phyloP scores from a whole-genome alignment of 1,140 invertebrate genomes.

The Metopolophium dirhodum region DNA sequence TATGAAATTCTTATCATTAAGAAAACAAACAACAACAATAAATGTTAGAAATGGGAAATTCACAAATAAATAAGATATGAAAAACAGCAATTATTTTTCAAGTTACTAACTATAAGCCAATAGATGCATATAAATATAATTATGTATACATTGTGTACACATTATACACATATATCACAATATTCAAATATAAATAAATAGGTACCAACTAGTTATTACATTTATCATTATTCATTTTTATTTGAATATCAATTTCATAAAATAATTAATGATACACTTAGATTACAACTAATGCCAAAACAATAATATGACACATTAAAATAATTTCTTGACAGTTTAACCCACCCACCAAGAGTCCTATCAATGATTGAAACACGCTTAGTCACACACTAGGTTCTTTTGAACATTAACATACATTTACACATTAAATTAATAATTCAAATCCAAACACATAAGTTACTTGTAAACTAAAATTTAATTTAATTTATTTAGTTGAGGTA shows the following conservation, averaged over 20 bases:
- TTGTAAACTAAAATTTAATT: neutral
- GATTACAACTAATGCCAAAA: neutral
- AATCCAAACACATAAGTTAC: neutral
- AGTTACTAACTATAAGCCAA: neutral
- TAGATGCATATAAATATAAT: neutral
- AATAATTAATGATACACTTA: neutral
- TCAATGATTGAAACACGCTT: neutral
- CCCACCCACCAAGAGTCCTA: neutral
- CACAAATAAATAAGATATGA: neutral
- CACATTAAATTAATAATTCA: neutral
- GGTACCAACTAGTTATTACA: neutral
- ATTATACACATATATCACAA: too few species aligned
- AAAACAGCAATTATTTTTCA: conserved; percentile 26
- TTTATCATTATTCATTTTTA: neutral
- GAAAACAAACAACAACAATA: neutral
- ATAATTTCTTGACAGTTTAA: neutral
- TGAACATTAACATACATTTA: neutral
- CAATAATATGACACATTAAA: neutral
- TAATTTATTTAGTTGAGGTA: neutral
- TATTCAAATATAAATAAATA: neutral
- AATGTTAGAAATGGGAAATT: conserved; percentile 34
- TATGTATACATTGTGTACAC: too few species aligned
- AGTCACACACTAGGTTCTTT: neutral
- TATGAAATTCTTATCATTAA: conserved; percentile 44
- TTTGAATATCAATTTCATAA: neutral